Evolutionary conservation across 2,888 invertebrate genomes (phyloP).

Genomic region (Euphydryas editha): DNA sequence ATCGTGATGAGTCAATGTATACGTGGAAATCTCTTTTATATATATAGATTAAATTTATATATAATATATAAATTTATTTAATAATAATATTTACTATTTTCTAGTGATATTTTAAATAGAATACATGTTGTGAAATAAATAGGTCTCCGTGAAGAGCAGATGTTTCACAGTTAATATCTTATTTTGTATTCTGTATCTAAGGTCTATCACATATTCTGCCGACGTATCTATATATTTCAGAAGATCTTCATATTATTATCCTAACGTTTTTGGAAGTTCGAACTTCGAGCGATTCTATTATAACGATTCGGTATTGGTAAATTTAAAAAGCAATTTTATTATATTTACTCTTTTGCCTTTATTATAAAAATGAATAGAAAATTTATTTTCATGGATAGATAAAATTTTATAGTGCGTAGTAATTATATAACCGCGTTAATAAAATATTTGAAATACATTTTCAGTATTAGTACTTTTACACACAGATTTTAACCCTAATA

Average conservation of each 20-base stretch:
- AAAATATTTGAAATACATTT: too few species aligned
- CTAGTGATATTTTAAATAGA: constrained; percentile 17
- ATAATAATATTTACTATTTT: constrained; percentile 14
- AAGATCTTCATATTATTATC: constrained; percentile 27
- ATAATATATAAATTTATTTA: too few species aligned
- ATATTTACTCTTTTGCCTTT: neutral
- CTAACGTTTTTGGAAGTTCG: constrained; percentile 4
- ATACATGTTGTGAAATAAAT: constrained; percentile 1
- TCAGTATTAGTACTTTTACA: too few species aligned
- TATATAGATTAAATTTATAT: too few species aligned
- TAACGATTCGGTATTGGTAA: neutral
- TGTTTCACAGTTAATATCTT: constrained; percentile 27
- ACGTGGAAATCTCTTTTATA: too few species aligned
- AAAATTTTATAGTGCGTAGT: too few species aligned
- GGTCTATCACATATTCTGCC: constrained; percentile 30
- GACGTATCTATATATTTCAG: constrained; percentile 27
- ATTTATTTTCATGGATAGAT: neutral
- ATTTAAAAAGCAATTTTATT: neutral
- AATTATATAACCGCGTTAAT: too few species aligned
- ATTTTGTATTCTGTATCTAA: constrained; percentile 27
- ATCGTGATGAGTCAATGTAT: too few species aligned
- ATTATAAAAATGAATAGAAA: neutral
- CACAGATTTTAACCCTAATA: too few species aligned
- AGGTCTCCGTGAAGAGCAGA: constrained; percentile 12
- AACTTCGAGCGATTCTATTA: constrained; percentile 7